These are phyloP conservation scores for Denticeps clupeoides DNA, from an alignment of 2,797 vertebrate genomes.

Conservation along the genomic window DNA sequence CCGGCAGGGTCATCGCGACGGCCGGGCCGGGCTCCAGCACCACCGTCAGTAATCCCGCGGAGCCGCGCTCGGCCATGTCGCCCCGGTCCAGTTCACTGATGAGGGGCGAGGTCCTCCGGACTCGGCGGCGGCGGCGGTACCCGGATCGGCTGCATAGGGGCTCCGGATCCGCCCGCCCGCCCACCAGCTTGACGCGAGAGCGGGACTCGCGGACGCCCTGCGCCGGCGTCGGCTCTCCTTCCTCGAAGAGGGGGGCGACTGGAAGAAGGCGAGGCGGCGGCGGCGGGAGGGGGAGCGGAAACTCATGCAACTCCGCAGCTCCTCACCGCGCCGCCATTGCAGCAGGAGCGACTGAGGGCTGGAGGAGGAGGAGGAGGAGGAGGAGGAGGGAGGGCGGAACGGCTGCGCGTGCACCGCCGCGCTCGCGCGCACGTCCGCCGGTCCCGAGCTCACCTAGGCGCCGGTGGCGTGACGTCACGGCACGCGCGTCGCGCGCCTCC, in stretches of 20 bases:
- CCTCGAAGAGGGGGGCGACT: too few species aligned
- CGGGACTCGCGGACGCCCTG: too few species aligned
- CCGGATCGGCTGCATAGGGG: conserved; percentile 29
- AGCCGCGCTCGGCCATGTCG: conserved; percentile 62
- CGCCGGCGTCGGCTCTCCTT: too few species aligned
- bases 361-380: too few species aligned
- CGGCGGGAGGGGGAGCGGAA: too few species aligned
- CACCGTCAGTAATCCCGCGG: conserved; percentile 57
- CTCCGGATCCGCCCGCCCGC: conserved; percentile 11
- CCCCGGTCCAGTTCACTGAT: conserved; percentile 20
- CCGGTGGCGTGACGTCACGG: neutral
- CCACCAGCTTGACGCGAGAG: neutral
- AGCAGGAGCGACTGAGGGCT: conserved; percentile 52
- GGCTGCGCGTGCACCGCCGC: conserved; percentile 42
- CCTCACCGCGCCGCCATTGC: conserved; percentile 54
- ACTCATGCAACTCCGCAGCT: conserved; percentile 55
- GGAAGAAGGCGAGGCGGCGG: too few species aligned
- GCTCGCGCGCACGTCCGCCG: conserved; percentile 1
- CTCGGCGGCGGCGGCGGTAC: conserved; percentile 50
- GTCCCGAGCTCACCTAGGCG: conserved; percentile 12
- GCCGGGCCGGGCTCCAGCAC: conserved; percentile 62
- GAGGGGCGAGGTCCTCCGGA: conserved; percentile 29
- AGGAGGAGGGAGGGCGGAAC: too few species aligned
- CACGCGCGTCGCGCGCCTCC: too few species aligned
- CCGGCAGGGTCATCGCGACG: conserved; percentile 58